phyloP scores from a whole-genome alignment of 2,113 vertebrate species.

The Otis tarda region DNA sequence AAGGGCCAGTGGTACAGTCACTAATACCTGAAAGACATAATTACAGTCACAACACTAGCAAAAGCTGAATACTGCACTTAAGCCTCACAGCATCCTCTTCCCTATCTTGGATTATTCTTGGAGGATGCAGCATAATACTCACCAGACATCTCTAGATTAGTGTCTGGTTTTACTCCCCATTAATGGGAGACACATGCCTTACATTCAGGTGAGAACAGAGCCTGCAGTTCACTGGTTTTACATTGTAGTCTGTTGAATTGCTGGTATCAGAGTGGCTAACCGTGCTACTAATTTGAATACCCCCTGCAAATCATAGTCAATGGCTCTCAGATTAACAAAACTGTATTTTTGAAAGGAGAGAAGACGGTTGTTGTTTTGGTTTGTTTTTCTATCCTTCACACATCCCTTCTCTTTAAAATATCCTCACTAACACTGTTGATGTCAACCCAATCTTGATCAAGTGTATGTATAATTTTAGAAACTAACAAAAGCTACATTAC shows the following conservation, averaged over 20 bases:
- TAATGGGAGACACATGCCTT: neutral
- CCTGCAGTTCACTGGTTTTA: neutral
- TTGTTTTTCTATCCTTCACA: neutral
- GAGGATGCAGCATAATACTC: neutral
- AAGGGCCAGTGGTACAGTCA: slow-evolving; percentile 89
- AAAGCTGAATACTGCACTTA: neutral
- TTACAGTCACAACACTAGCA: neutral
- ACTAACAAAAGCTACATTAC: neutral
- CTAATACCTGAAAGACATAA: slow-evolving; percentile 81
- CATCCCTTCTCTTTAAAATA: neutral
- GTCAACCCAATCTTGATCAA: neutral
- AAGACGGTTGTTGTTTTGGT: neutral
- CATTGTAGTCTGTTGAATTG: neutral
- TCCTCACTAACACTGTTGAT: neutral
- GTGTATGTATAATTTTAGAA: neutral
- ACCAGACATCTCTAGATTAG: neutral
- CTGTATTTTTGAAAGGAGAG: neutral
- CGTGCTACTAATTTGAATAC: neutral
- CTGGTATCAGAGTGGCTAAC: neutral
- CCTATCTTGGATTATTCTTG: neutral
- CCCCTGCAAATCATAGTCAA: neutral
- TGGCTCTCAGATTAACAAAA: neutral
- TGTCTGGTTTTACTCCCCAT: neutral
- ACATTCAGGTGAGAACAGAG: neutral
- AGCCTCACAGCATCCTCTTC: neutral